Conservation (phyloP, 2,888 invertebrate genomes). For the Hetaerina titia region DNA sequence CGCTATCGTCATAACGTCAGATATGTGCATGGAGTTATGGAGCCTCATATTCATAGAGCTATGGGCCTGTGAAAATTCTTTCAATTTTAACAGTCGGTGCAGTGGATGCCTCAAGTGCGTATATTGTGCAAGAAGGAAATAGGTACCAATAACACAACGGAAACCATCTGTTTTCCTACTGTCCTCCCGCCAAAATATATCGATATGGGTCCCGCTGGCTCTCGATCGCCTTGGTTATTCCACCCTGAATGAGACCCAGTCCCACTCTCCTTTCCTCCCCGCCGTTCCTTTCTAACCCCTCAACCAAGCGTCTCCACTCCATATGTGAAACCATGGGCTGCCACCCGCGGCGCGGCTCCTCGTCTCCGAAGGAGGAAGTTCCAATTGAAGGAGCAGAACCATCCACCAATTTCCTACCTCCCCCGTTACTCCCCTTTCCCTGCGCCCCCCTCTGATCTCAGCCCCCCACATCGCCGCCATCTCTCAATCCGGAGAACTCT, state of each 20-base stretch:
- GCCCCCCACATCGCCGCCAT: not conserved
- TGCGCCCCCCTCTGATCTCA: not conserved
- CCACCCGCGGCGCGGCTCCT: conserved; percentile 37
- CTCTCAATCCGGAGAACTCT: not conserved
- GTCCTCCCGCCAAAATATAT: not conserved
- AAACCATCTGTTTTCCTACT: too few relatives aligned
- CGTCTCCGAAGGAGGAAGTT: conserved; percentile 59
- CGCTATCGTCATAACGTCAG: too few relatives aligned
- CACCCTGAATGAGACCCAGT: not conserved
- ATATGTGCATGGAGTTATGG: too few relatives aligned
- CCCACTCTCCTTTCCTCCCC: conserved; percentile 1
- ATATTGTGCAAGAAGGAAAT: too few relatives aligned
- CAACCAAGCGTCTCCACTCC: not conserved
- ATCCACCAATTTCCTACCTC: conserved; percentile 64
- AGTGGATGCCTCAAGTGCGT: too few relatives aligned
- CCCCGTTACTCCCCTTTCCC: not conserved
- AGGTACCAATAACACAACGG: too few relatives aligned
- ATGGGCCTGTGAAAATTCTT: too few relatives aligned
- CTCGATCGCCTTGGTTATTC: not conserved
- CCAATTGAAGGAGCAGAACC: conserved; percentile 64
- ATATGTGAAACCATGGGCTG: conserved; percentile 22
- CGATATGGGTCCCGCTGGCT: not conserved
- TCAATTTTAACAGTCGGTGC: too few relatives aligned
- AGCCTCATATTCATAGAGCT: too few relatives aligned
- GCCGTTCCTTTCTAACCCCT: not conserved